Evolutionary conservation across 1,140 invertebrate species (phyloP).

Genomic region (Microplitis demolitor): DNA sequence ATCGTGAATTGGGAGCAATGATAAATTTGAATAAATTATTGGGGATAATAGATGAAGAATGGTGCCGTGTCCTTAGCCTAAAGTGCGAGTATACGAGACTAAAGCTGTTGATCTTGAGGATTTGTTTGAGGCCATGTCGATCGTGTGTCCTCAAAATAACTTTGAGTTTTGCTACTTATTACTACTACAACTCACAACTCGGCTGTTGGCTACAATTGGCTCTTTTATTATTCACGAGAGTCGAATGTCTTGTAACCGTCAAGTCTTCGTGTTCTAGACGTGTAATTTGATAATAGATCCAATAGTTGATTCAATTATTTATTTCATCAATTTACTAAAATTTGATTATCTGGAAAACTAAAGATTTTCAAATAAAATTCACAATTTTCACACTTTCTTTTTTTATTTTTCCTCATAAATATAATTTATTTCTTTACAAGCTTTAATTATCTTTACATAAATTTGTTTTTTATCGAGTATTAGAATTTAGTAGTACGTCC

Average conservation of each 20-base stretch:
- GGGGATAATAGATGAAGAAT: background rate
- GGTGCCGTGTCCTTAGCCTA: slow-evolving; percentile 1
- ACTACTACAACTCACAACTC: background rate
- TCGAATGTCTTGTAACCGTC: background rate
- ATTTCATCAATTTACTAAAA: background rate
- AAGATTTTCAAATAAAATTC: too few relatives aligned
- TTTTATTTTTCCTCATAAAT: too few relatives aligned
- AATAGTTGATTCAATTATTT: background rate
- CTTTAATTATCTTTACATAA: too few relatives aligned
- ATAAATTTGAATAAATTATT: too few relatives aligned
- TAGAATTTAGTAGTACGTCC: too few relatives aligned
- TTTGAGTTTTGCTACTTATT: background rate
- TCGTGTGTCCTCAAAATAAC: slow-evolving; percentile 11
- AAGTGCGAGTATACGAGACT: background rate
- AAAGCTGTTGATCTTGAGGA: slow-evolving; percentile 21
- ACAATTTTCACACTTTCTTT: too few relatives aligned
- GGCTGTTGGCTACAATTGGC: background rate
- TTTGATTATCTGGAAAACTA: too few relatives aligned
- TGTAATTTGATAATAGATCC: background rate
- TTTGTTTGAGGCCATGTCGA: slow-evolving; percentile 23
- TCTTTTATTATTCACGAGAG: background rate
- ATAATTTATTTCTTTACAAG: too few relatives aligned
- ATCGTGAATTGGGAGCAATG: too few relatives aligned
- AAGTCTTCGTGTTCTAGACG: background rate
- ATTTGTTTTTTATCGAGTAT: too few relatives aligned